Base-by-base conservation (phyloP, 2,797 vertebrate genomes). In the Cottoperca gobio region DNA sequence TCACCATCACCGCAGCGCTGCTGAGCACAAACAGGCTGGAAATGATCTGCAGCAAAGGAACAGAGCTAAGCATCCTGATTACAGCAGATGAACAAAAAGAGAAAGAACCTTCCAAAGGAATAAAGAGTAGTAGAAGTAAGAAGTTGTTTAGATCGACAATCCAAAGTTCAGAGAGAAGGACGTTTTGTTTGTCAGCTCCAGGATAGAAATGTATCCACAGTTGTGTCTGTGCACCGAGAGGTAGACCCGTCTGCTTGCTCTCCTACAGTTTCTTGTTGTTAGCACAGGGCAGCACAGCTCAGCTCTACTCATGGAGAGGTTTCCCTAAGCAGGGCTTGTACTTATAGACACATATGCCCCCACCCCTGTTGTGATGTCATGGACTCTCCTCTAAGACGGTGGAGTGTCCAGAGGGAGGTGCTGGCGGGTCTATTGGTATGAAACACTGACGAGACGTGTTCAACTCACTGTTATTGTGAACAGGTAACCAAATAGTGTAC, bases 331-430 rank as follows among this genome's bases (percentile, higher is more conserved):
- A 5, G 69, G 48, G 49, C 76, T 59, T 78, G 73, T 79, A 88
- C 85, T 92, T 92, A 92, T 88, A 89, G 84, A 88, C 87, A 79
- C 83, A 60, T 65, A 72, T 35, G 76, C 45, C 55, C 61, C 81
- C 75, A 67, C 87, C 90, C 84, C 60, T 12, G 0, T 74, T 21
- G 62, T 89, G 85, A 90, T 81, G 83, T 91, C 89, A 91, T 76
- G 52, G 2, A 61, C 62, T 73, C 76, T 52, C 65, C 76, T 62
- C 70, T 83, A 73, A 49, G 76, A 57, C 16, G 23, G 23, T 72
- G 74, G 63, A 63, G 58, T 13, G 70, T 71, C 68, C 70, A 78
- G 70, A 73, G 78, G 74, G 83, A 81, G 80, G 84, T 43, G 78
- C 81, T 31, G 61, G 39, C 14, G 23, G 48, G 23, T 49, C 45